Percentiles rank a stretch among this genome's conserved stretches.
These are phyloP conservation scores for Camelus bactrianus DNA, from an alignment of 2,113 vertebrate species.

Conservation along the genomic window DNA sequence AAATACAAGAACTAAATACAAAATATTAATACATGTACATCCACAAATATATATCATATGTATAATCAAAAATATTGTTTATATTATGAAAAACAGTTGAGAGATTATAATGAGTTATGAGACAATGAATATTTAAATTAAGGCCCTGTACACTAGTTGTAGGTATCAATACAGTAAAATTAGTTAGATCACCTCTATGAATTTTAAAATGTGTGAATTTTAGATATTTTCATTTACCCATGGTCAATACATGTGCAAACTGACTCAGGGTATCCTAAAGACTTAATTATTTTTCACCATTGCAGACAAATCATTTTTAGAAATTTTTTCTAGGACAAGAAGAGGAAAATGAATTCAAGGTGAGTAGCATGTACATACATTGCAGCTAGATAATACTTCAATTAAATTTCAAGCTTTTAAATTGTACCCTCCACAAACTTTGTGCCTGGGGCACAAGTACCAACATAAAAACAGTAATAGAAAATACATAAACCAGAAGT, in stretches of 20 bases:
- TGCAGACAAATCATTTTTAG: not conserved
- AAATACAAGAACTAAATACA: not conserved
- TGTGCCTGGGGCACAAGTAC: not conserved
- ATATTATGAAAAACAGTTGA: not conserved
- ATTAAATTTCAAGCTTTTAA: conserved; percentile 34
- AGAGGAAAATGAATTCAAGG: not conserved
- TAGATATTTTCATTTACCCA: not conserved
- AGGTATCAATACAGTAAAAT: not conserved
- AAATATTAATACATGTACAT: not conserved
- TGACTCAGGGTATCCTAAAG: not conserved
- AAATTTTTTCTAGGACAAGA: not conserved
- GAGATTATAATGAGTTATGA: not conserved
- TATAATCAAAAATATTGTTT: not conserved
- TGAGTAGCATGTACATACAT: not conserved
- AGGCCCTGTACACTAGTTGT: not conserved
- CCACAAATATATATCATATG: not conserved
- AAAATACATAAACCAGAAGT: conserved; percentile 32
- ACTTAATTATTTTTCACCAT: not conserved
- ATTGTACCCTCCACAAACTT: not conserved
- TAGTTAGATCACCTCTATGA: not conserved
- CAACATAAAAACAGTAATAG: not conserved
- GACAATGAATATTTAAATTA: not conserved
- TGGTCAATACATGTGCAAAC: not conserved
- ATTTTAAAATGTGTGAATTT: not conserved
- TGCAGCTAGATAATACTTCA: not conserved